phyloP scores from a whole-genome alignment of 2,113 vertebrate species.

The Melanotaenia duboulayi region DNA sequence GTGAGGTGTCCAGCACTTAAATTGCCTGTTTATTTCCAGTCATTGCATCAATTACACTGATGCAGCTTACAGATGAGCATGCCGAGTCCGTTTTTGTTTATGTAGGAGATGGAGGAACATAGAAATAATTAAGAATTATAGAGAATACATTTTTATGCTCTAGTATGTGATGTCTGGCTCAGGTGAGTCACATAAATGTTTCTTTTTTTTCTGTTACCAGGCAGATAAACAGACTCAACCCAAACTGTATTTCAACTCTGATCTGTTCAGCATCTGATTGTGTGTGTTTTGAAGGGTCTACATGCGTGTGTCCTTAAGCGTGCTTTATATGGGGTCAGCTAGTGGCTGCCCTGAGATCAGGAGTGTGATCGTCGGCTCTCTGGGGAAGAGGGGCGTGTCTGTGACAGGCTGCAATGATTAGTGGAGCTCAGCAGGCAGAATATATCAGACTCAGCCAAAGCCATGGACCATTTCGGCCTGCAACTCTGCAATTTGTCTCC shows the following conservation, averaged over 20 bases:
- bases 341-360: slow-evolving; percentile 56
- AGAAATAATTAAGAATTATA: slow-evolving; percentile 67
- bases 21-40: slow-evolving; percentile 88
- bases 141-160: slow-evolving; percentile 59
- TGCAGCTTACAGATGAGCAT: slow-evolving; percentile 54
- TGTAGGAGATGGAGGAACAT: slow-evolving; percentile 23
- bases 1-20: slow-evolving; percentile 86
- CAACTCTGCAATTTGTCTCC: slow-evolving; percentile 77
- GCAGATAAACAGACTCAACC: slow-evolving; percentile 21
- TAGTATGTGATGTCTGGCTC: slow-evolving; percentile 48
- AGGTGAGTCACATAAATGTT: slow-evolving; percentile 8
- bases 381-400: slow-evolving; percentile 67
- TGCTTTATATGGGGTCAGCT: slow-evolving; percentile 39
- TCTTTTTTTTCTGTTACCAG: slow-evolving; percentile 37
- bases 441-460: slow-evolving; percentile 78
- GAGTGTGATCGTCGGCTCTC: slow-evolving; percentile 47
- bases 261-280: slow-evolving; percentile 27
- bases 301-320: slow-evolving; percentile 33
- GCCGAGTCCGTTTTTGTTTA: slow-evolving; percentile 47
- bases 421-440: slow-evolving; percentile 73
- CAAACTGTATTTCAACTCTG: slow-evolving; percentile 32
- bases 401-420: slow-evolving; percentile 75
- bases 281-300: neutral
- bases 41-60: slow-evolving; percentile 82
- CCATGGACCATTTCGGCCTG: slow-evolving; percentile 70